Percentiles rank a stretch among this genome's conserved stretches.
Conservation (phyloP, 2,113 vertebrate species). For the Podiceps cristatus region DNA sequence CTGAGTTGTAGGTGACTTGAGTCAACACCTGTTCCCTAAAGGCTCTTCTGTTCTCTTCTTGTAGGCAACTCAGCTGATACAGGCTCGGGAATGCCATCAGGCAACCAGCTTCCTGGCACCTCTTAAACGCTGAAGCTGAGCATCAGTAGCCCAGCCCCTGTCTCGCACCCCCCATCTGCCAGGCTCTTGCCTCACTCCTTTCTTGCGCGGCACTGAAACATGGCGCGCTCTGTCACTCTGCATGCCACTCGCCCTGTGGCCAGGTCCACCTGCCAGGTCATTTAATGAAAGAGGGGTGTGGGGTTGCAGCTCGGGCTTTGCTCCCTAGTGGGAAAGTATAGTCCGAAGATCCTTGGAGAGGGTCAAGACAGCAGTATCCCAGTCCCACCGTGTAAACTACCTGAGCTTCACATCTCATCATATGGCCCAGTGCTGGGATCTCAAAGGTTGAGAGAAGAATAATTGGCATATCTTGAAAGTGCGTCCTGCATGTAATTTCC, state of each 20-base stretch:
- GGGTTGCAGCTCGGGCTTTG: neutral
- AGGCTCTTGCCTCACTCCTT: neutral
- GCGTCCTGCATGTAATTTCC: neutral
- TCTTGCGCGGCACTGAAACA: neutral
- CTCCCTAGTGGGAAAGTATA: too few relatives aligned
- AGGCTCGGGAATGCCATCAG: fast-evolving
- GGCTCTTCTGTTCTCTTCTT: neutral
- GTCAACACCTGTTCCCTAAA: neutral
- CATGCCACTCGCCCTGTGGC: neutral
- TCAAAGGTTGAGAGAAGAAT: neutral
- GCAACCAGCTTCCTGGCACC: neutral
- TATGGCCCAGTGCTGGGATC: neutral
- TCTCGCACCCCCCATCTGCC: neutral
- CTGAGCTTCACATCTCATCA: neutral
- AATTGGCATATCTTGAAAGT: neutral
- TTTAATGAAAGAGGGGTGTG: neutral
- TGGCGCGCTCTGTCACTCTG: fast-evolving
- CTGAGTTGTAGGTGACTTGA: neutral
- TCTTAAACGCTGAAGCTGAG: neutral
- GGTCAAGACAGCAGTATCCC: neutral
- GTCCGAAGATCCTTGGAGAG: neutral
- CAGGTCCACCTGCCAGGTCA: neutral
- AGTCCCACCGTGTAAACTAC: neutral
- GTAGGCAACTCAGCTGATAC: neutral
- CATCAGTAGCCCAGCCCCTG: neutral